Evolutionary conservation across 2,888 invertebrate genomes (phyloP), one percentile per base, ranked within the genome.

Genomic region (Meloe dianella): DNA sequence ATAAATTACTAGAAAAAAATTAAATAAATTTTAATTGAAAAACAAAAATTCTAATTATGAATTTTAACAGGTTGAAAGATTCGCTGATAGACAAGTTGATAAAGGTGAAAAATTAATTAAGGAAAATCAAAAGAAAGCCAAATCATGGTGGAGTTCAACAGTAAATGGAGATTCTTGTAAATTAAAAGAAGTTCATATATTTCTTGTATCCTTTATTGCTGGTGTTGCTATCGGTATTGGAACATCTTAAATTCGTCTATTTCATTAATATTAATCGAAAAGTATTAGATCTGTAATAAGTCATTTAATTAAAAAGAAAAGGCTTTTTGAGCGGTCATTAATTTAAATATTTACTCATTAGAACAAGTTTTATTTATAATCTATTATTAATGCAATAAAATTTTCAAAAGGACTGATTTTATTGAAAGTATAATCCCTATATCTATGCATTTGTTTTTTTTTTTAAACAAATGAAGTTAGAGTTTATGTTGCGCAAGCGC

Each of bases 11-110:
- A n/a, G 38, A 56, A 58, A 64, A 24, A 30, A 32, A 24, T 30
- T 17, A 32, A 35, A 12, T 30, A 7, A 27, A 22, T 57, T 20
- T 56, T 56, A 38, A 27, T 14, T 32, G 6, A 30, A 65, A 60
- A 64, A 22, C 63, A 51, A 27, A 66, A 56, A 47, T 38, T 57
- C 17, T 29, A 56, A 57, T 64, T 41, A 30, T 62, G 17, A 38
- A 63, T 71, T 75, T 70, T 74, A 75, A 64, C 85, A 94, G 94
- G 89, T 93, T 76, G 94, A 92, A 84, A 87, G 91, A 81, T 94
- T 86, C 86, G 89, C 94, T 71, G 94, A 94, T 81, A 90, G 90
- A 74, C 93, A 94, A 85, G 75, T 93, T 73, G 92, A 93, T 80
- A 91, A 91, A 85, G 93, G 92, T 63, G 94, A 94, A 84, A 89